Evolutionary conservation across 2,113 vertebrate species (phyloP).

Genomic region (Rhinoptilus africanus): DNA sequence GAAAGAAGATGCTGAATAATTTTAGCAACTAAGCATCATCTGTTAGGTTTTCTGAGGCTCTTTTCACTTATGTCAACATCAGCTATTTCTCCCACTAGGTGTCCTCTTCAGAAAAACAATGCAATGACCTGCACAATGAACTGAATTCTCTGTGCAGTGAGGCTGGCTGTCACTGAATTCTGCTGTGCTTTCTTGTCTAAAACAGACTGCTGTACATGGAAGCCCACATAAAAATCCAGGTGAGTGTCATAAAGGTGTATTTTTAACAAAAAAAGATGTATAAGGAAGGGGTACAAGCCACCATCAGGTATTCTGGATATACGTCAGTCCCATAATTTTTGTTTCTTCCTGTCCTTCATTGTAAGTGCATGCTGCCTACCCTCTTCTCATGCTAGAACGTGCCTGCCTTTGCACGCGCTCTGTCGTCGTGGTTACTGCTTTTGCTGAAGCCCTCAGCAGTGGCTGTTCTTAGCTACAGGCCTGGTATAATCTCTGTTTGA

Average conservation of each 20-base stretch:
- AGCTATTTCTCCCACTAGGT: conserved; percentile 11
- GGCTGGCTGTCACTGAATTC: not conserved
- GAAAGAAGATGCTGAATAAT: not conserved
- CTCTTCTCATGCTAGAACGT: not conserved
- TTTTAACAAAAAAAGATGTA: not conserved
- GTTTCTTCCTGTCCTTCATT: not conserved
- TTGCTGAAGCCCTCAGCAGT: not conserved
- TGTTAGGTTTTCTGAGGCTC: not conserved
- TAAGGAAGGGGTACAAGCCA: not conserved
- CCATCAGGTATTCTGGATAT: not conserved
- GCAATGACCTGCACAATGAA: not conserved
- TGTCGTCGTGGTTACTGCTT: not conserved
- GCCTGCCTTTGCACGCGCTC: not conserved
- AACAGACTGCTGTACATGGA: not conserved
- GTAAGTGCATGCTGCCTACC: not conserved
- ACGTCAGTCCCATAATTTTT: not conserved
- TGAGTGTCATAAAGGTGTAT: not conserved
- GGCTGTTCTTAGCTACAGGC: not conserved
- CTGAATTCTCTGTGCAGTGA: not conserved
- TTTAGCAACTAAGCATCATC: not conserved
- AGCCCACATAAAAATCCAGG: not conserved
- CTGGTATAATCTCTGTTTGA: not conserved
- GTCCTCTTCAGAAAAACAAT: conserved; percentile 22
- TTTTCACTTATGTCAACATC: not conserved
- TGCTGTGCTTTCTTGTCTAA: not conserved